Conservation (phyloP, 1,140 invertebrate species). For the Pseudomyrmex gracilis region DNA sequence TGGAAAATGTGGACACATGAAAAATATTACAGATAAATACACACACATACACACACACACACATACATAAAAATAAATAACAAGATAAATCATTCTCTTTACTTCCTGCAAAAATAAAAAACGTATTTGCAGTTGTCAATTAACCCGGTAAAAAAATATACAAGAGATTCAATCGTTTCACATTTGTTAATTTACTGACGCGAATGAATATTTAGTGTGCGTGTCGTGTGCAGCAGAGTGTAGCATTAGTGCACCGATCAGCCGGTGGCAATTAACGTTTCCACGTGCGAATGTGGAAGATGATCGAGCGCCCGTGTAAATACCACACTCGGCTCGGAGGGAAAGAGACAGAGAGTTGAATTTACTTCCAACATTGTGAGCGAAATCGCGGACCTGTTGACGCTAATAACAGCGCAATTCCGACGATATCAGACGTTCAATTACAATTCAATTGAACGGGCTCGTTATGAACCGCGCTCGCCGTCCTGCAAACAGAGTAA, state of each 20-base stretch:
- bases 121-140: not conserved
- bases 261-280: slow-evolving; percentile 40
- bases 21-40: slow-evolving; percentile 1
- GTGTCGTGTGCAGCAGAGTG: slow-evolving; percentile 1
- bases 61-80: too few relatives aligned
- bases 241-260: slow-evolving; percentile 34
- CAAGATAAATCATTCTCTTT: slow-evolving; percentile 44
- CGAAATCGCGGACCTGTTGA: slow-evolving; percentile 19
- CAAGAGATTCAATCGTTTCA: slow-evolving; percentile 27
- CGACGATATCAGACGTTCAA: slow-evolving; percentile 5
- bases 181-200: slow-evolving; percentile 52
- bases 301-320: slow-evolving; percentile 43
- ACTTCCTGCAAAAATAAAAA: not conserved
- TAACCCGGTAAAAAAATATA: slow-evolving; percentile 32
- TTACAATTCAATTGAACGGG: not conserved
- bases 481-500: not conserved
- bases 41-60: not conserved
- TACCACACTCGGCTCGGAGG: not conserved
- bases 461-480: not conserved
- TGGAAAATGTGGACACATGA: not conserved
- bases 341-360: not conserved
- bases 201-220: slow-evolving; percentile 28
- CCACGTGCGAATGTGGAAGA: slow-evolving; percentile 16
- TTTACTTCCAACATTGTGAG: slow-evolving; percentile 12
- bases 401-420: slow-evolving; percentile 18